Evolutionary conservation across 2,113 vertebrate species (phyloP).

Genomic region (Neolamprologus tretocephalus): DNA sequence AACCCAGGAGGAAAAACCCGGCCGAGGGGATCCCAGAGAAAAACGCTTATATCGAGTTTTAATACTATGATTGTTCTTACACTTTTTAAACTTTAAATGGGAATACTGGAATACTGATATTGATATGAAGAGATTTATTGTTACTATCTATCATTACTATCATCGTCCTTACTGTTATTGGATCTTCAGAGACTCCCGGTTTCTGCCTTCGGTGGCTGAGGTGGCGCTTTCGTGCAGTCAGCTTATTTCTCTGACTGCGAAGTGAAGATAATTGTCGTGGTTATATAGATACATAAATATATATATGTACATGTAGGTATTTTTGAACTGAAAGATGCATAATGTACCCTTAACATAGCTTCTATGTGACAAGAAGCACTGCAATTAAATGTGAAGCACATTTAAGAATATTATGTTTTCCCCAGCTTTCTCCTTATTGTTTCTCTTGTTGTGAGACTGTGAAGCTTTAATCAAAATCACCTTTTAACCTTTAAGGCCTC

Average conservation of each 20-base stretch:
- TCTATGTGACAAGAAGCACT: conserved; percentile 5
- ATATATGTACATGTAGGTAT: conserved; percentile 27
- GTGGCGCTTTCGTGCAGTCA: neutral
- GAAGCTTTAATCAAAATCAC: conserved; percentile 8
- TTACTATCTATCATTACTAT: conserved; percentile 63
- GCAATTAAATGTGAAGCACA: conserved; percentile 44
- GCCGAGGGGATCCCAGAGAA: conserved; percentile 33
- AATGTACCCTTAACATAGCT: conserved; percentile 20
- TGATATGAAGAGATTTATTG: conserved; percentile 66
- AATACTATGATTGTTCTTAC: conserved; percentile 74
- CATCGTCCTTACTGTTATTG: conserved; percentile 74
- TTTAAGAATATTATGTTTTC: neutral
- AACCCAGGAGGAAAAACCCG: conserved; percentile 29
- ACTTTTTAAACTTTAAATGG: conserved; percentile 74
- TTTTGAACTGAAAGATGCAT: conserved; percentile 30
- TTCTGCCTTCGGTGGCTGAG: neutral
- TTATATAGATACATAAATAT: neutral
- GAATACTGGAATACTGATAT: conserved; percentile 60
- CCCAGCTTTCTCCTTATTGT: neutral
- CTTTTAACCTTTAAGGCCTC: neutral
- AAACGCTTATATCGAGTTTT: conserved; percentile 67
- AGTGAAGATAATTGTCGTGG: neutral
- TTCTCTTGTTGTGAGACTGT: neutral
- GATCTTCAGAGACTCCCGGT: neutral
- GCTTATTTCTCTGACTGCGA: neutral